These are phyloP conservation scores for Syrista parreyssii DNA, from an alignment of 2,888 invertebrate genomes.

Conservation along the genomic window DNA sequence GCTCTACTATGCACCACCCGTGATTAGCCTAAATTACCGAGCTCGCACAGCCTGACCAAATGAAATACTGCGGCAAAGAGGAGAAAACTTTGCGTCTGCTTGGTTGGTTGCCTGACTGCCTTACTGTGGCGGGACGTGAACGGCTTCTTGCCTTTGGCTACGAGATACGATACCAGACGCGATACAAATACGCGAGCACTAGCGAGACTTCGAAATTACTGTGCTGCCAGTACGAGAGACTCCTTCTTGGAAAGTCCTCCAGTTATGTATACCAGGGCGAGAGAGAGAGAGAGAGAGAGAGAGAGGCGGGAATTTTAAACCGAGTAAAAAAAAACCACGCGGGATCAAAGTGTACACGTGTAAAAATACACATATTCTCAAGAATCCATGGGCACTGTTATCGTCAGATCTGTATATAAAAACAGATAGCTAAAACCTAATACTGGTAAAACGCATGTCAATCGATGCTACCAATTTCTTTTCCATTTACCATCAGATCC, in stretches of 20 bases:
- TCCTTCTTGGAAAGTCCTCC: not conserved
- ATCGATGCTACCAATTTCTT: not conserved
- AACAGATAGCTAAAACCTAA: no score
- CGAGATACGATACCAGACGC: not conserved
- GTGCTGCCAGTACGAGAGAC: not conserved
- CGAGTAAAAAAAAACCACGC: no score
- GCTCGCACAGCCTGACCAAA: not conserved
- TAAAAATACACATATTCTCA: no score
- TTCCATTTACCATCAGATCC: not conserved
- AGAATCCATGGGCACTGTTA: no score
- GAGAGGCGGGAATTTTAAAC: no score
- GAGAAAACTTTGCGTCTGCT: not conserved
- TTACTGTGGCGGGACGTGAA: not conserved
- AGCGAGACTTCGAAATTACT: not conserved
- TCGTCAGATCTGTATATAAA: no score
- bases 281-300: no score
- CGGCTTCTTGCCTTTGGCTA: not conserved
- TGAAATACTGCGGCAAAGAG: not conserved
- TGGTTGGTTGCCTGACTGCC: not conserved
- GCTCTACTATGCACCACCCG: not conserved
- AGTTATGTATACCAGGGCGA: not conserved
- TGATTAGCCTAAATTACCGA: constrained; percentile 6
- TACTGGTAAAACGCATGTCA: no score
- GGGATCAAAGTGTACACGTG: no score
- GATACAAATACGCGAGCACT: not conserved